Conservation (phyloP, 1,140 invertebrate genomes). For the Maniola jurtina region DNA sequence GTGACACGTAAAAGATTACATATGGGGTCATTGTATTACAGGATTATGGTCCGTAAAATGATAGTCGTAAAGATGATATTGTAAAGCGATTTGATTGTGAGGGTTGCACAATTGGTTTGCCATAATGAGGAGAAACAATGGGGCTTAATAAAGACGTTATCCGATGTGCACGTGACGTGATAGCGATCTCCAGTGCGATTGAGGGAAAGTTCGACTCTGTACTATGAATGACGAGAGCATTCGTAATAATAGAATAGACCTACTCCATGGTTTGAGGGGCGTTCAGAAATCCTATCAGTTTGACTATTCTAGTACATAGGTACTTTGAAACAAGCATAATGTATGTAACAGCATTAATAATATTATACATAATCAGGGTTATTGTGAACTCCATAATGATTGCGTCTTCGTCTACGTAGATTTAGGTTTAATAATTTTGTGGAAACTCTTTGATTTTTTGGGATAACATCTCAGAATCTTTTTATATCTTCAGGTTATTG, state of each 20-base stretch:
- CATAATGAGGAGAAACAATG: slow-evolving; percentile 74
- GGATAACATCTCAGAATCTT: no score
- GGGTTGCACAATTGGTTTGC: slow-evolving; percentile 51
- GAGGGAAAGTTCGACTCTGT: slow-evolving; percentile 12
- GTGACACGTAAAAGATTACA: slow-evolving; percentile 10
- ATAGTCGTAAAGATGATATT: slow-evolving; percentile 18
- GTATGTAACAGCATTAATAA: no score
- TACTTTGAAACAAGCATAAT: no score
- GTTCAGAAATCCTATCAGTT: background rate
- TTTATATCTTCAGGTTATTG: no score
- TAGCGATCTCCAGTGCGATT: slow-evolving; percentile 21
- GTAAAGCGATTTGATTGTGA: slow-evolving; percentile 8
- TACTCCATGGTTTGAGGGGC: background rate
- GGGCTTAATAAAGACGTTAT: slow-evolving; percentile 70
- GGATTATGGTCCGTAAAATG: slow-evolving; percentile 12
- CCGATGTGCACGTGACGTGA: slow-evolving; percentile 25
- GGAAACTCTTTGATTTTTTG: no score
- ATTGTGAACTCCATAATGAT: no score
- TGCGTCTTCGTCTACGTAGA: no score
- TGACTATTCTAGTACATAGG: no score
- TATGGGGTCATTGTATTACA: background rate
- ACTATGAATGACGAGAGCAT: background rate
- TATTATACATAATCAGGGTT: no score
- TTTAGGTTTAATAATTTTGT: no score
- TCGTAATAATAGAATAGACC: background rate